A percentile compares a stretch with the other conserved stretches of the same genome.
Conservation (phyloP, 2,113 vertebrate genomes). For the Cyanoderma ruficeps region DNA sequence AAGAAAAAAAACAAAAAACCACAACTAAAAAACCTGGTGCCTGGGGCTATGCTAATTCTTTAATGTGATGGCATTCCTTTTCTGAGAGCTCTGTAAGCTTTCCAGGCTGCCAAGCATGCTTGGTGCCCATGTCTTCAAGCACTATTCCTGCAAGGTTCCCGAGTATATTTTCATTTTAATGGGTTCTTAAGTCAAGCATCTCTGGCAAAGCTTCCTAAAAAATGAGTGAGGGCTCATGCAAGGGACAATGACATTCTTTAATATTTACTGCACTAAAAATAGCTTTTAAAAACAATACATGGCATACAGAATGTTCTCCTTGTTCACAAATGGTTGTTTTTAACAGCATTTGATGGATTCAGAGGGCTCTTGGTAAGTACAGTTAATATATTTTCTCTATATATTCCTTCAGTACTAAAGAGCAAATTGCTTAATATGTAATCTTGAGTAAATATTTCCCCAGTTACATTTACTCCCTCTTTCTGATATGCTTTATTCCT, state of each 20-base stretch:
- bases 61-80: slow-evolving; percentile 59
- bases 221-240: slow-evolving; percentile 62
- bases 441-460: slow-evolving; percentile 59
- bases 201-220: slow-evolving; percentile 66
- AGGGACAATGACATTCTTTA: slow-evolving; percentile 57
- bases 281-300: slow-evolving; percentile 34
- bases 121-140: slow-evolving; percentile 10
- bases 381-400: slow-evolving; percentile 31
- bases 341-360: slow-evolving; percentile 34
- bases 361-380: background rate
- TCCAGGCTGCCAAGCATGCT: slow-evolving; percentile 46
- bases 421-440: slow-evolving; percentile 64
- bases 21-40: background rate
- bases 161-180: slow-evolving; percentile 76
- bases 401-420: slow-evolving; percentile 40
- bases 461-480: slow-evolving; percentile 39
- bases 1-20: background rate
- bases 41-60: slow-evolving; percentile 55
- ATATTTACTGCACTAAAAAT: slow-evolving; percentile 54
- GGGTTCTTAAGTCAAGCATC: slow-evolving; percentile 68
- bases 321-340: background rate
- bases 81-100: slow-evolving; percentile 41
- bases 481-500: slow-evolving; percentile 41
- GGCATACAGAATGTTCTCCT: background rate
- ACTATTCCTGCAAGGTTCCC: slow-evolving; percentile 28